A percentile compares a stretch with the other conserved stretches of the same genome.
These are phyloP conservation scores for Syritta pipiens DNA, from an alignment of 2,888 invertebrate genomes.

Conservation along the genomic window DNA sequence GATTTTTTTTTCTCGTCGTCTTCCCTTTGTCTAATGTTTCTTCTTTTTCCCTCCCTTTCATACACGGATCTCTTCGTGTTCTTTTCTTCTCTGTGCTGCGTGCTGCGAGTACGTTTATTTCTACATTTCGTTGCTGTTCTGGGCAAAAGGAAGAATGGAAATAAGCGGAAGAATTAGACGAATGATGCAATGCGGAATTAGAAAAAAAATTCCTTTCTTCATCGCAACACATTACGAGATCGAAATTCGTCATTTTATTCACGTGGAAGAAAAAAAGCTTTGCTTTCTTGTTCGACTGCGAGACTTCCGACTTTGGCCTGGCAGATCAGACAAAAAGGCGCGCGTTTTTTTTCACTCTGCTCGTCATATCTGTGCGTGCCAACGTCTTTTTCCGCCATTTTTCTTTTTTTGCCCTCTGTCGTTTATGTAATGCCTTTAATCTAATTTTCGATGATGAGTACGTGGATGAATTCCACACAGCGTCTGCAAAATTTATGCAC, in stretches of 20 bases:
- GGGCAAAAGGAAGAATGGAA: neutral
- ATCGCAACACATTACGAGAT: neutral
- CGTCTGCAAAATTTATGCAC: too few species aligned
- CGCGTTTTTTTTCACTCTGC: conserved; percentile 16
- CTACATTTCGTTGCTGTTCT: neutral
- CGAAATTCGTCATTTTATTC: conserved; percentile 2
- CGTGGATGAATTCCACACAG: too few species aligned
- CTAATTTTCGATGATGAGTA: too few species aligned
- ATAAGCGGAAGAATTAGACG: neutral
- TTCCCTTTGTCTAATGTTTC: conserved; percentile 18
- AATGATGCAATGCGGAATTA: conserved; percentile 24
- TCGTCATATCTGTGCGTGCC: neutral
- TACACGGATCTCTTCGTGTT: conserved; percentile 19
- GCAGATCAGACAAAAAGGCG: conserved; percentile 49
- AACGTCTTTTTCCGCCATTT: too few species aligned
- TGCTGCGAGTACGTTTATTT: conserved; percentile 16
- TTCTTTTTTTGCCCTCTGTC: too few species aligned
- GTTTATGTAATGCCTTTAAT: too few species aligned
- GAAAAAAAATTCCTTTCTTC: conserved; percentile 11
- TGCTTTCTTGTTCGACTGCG: conserved; percentile 2
- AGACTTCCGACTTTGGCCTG: conserved; percentile 19
- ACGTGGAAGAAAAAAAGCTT: conserved; percentile 9
- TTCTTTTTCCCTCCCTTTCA: neutral
- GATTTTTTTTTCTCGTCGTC: conserved; percentile 19
- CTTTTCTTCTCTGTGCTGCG: conserved; percentile 34